Evolutionary conservation across 1,140 invertebrate species (phyloP), one percentile per base, ranked within the genome.

Genomic region (Aphelinus atriplicis): DNA sequence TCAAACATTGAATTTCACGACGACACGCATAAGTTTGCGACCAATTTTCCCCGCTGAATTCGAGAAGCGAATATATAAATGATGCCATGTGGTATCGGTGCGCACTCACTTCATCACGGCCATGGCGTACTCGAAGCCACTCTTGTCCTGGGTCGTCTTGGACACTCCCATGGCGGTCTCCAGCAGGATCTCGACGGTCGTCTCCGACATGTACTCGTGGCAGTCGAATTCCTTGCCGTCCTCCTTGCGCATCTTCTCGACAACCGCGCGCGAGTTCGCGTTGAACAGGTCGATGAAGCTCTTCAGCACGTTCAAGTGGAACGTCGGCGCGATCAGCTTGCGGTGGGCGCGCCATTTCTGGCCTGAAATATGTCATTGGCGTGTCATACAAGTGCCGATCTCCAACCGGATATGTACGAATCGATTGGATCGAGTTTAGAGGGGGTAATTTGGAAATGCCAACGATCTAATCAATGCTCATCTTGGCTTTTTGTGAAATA

Each of bases 131-230:
- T 94, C 93, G 78, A 91, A 93, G 42, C 93, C 93, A 74, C 92
- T 94, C 79, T 91, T 91, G 71, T 92, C 92, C 84, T 94, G 92
- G 2, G 93, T 93, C 50, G 89, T 90, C 79, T 94, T 93, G 77
- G 92, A 93, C 0, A 94, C 93, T 75, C 94, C 94, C 94, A 95
- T 95, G 1, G 93, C 94, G 10, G 94, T 95, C 89, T 95, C 94
- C 71, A 95, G 86, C 62, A 95, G 89, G 77, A 94, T 95, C 86
- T 95, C 94, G 1, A 95, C 94, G 10, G 93, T 95, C 68, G 92
- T 92, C 81, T 94, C 94, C 79, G 93, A 94, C 94, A 95, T 95
- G 87, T 95, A 95, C 82, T 95, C 92, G 80, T 95, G 94, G 80
- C 90, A 91, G 81, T 95, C 94, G 83, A 95, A 94, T 50, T 89